Base-by-base conservation (phyloP, 53 echinoderm and acorn worm genomes). In the Astropecten irregularis region DNA sequence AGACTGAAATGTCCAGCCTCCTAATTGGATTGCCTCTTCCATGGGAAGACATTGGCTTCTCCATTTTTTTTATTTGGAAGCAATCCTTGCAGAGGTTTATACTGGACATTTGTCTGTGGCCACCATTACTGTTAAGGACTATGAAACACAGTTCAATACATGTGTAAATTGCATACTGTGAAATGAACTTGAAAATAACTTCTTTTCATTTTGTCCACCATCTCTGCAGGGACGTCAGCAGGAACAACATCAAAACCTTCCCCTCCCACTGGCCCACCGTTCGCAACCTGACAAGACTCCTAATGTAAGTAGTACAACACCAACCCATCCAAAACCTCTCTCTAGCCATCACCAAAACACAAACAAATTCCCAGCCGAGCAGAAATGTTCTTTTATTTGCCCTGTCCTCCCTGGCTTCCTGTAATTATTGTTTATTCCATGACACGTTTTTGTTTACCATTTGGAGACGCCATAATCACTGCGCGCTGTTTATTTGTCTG, bases 201-300 rank as follows among this genome's bases (percentile, higher is more conserved):
- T n/a, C n/a, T n/a, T n/a, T n/a, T 3, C 66, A 66, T 66, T 66
- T 40, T n/a, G n/a, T n/a, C n/a, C n/a, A n/a, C 34, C 42, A 42
- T 42, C 11, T 42, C 57, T 57, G 2, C 63, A 79, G 79, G 79
- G 79, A 79, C 44, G 10, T 79, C 60, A 79, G 79, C 59, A 79
- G 62, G 44, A 79, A 79, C 31, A 56, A 38, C 28, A 61, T 79
- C 27, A 51, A 28, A 35, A 61, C 42, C 26, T 50, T 79, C 20
- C 79, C 79, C 32, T 16, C 58, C 36, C 44, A 62, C 3, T 79
- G 79, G 79, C 79, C 79, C 13, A 44, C 22, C 79, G 20, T 59
- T 21, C 42, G 79, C 61, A 79, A 79, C 62, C 46, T 79, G 61
- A 79, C 61, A 15, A 79, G 79, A 33, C 79, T 79, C 18, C 62